Conservation (phyloP, 2,888 invertebrate species). For the Esperia sulphurella region DNA sequence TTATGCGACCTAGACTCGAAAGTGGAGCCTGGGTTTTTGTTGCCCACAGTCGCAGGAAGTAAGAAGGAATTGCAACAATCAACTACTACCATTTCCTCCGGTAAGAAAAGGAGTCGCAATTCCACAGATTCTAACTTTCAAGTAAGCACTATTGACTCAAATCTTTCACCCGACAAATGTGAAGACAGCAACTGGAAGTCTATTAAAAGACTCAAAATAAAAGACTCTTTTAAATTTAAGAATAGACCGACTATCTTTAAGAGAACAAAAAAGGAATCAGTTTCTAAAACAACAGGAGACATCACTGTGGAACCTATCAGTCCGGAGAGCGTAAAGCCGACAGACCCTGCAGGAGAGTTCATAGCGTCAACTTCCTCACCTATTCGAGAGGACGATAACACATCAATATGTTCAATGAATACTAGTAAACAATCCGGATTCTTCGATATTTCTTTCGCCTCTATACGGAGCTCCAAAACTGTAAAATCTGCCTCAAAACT, state of each 20-base stretch:
- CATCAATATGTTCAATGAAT: conserved; percentile 68
- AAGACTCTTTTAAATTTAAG: conserved; percentile 75
- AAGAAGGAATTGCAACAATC: conserved; percentile 65
- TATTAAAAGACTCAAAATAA: conserved; percentile 72
- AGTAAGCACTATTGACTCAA: conserved; percentile 58
- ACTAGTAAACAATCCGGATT: conserved; percentile 73
- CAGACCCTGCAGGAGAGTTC: conserved; percentile 66
- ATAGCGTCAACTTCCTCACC: conserved; percentile 71
- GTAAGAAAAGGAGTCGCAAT: conserved; percentile 71
- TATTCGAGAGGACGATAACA: conserved; percentile 67
- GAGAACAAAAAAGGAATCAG: conserved; percentile 63
- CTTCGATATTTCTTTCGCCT: conserved; percentile 70
- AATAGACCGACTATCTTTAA: conserved; percentile 72
- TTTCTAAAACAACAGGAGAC: conserved; percentile 59
- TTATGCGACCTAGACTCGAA: conserved; percentile 68
- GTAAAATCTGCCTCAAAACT: conserved; percentile 71
- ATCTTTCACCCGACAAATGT: conserved; percentile 63
- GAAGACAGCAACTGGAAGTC: conserved; percentile 75
- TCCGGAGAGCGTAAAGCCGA: conserved; percentile 63
- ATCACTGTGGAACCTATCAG: conserved; percentile 65
- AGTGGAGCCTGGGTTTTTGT: conserved; percentile 55
- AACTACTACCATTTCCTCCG: conserved; percentile 69
- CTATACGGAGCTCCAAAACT: too few relatives aligned
- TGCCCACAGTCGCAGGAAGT: conserved; percentile 50
- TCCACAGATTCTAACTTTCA: conserved; percentile 72